Conservation (phyloP, 1,140 invertebrate genomes). For the Neoseiulus cucumeris region DNA sequence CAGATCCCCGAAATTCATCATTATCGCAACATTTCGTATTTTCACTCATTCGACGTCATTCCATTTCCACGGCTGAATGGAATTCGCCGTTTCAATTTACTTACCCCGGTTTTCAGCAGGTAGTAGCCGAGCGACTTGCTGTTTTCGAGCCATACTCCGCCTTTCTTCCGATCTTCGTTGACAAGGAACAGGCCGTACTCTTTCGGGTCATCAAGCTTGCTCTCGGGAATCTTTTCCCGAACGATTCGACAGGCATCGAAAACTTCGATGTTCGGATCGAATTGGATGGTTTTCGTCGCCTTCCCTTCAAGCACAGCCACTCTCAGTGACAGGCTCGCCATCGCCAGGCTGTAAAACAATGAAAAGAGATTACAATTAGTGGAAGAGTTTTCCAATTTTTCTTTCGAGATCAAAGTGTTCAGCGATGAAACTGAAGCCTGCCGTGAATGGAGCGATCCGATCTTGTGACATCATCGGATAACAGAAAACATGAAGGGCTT, state of each 20-base stretch:
- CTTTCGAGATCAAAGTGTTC: no score
- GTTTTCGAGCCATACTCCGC: conserved; percentile 85
- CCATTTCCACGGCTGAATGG: no score
- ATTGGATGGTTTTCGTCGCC: conserved; percentile 92
- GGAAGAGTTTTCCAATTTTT: no score
- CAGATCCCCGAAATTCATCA: no score
- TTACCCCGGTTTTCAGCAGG: conserved; percentile 67
- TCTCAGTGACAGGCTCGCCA: conserved; percentile 56
- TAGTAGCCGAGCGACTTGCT: conserved; percentile 87
- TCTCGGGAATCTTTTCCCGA: conserved; percentile 76
- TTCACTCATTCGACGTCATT: no score
- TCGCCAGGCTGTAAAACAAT: conserved; percentile 14
- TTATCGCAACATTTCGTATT: no score
- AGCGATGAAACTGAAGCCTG: no score
- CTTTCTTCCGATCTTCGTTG: conserved; percentile 81
- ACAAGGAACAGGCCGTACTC: conserved; percentile 92
- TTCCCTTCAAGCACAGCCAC: conserved; percentile 79
- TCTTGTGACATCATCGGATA: no score
- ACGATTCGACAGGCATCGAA: conserved; percentile 89
- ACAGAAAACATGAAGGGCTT: no score
- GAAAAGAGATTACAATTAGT: not conserved
- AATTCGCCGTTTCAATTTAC: no score
- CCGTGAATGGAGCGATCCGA: no score
- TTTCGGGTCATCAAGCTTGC: conserved; percentile 49
- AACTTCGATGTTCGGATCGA: conserved; percentile 69